Evolutionary conservation across 2,113 vertebrate species (phyloP).

Genomic region (Epinephelus lanceolatus): DNA sequence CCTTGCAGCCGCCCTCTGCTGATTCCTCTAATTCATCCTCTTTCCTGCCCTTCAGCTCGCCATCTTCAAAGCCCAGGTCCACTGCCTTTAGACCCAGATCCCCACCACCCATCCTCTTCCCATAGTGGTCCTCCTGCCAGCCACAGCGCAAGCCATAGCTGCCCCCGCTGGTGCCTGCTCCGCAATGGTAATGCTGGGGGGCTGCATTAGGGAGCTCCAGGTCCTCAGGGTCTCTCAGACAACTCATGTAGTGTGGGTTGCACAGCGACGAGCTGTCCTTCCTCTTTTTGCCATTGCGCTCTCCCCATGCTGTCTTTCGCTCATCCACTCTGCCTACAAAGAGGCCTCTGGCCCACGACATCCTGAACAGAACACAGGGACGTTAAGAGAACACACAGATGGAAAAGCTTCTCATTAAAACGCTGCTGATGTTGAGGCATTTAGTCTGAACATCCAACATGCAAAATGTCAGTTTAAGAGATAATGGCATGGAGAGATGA

Average conservation of each 20-base stretch:
- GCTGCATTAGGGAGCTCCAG: constrained; percentile 73
- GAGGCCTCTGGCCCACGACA: constrained; percentile 97
- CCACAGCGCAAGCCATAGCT: constrained; percentile 86
- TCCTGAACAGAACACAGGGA: constrained; percentile 75
- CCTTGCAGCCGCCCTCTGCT: constrained; percentile 49
- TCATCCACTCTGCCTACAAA: constrained; percentile 93
- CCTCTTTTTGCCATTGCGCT: constrained; percentile 93
- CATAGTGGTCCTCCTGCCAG: constrained; percentile 96
- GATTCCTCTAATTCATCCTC: constrained; percentile 69
- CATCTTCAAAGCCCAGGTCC: constrained; percentile 90
- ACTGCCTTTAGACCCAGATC: constrained; percentile 88
- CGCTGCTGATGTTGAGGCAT: not conserved
- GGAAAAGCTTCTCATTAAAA: not conserved
- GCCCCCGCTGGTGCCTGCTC: constrained; percentile 73
- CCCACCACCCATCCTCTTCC: constrained; percentile 83
- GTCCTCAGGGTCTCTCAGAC: constrained; percentile 91
- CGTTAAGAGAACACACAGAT: constrained; percentile 2
- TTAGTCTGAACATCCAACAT: not conserved
- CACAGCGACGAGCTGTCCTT: constrained; percentile 88
- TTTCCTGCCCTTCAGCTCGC: constrained; percentile 81
- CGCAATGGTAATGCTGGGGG: constrained; percentile 75
- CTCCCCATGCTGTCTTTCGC: constrained; percentile 95
- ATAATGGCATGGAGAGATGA: not conserved
- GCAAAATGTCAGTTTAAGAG: not conserved
- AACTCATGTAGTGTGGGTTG: constrained; percentile 94